Evolutionary conservation across 2,113 vertebrate species (phyloP), one percentile per base, ranked within the genome.

Genomic region (Indicator indicator): DNA sequence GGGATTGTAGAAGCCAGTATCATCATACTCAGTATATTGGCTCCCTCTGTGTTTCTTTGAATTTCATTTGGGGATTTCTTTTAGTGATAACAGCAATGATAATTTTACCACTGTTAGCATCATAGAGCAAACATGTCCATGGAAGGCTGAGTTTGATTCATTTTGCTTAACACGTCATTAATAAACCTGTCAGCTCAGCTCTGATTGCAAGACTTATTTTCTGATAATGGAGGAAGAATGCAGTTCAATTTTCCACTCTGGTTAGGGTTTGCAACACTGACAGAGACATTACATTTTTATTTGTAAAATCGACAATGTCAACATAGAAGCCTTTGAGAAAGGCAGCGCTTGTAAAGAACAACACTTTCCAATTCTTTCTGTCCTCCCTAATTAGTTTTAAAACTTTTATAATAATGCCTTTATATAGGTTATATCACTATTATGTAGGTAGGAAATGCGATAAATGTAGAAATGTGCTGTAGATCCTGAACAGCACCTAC

Each of bases 141-240:
- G 58, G 72, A 94, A 95, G 55, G 36, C 59, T 94, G 62, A 89
- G 52, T 11, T 91, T 54, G 56, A 86, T 89, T 89, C 50, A 46
- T 79, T 91, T 90, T 88, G 50, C 42, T 96, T 94, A 70, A 87
- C 88, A 88, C 69, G 76, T 67, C 73, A 70, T 95, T 93, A 95
- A 94, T 70, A 93, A 95, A 88, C 5, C 64, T 83, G 77, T 84
- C 81, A 80, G 42, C 32, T 68, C 42, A 74, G 68, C 44, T 94
- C 28, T 83, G 67, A 83, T 90, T 85, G 33, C 15, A 52, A 30
- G 40, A 55, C 36, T 86, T 80, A 44, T 77, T 23, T 95, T 91
- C 71, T 88, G 81, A 70, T 55, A 54, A 83, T 56, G 24, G n/a
- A 80, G 40, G 83, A 71, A 88, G 30, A 71, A 93, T 8, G 24